phyloP scores from a whole-genome alignment of 2,113 vertebrate genomes.

The Halichoerus grypus region DNA sequence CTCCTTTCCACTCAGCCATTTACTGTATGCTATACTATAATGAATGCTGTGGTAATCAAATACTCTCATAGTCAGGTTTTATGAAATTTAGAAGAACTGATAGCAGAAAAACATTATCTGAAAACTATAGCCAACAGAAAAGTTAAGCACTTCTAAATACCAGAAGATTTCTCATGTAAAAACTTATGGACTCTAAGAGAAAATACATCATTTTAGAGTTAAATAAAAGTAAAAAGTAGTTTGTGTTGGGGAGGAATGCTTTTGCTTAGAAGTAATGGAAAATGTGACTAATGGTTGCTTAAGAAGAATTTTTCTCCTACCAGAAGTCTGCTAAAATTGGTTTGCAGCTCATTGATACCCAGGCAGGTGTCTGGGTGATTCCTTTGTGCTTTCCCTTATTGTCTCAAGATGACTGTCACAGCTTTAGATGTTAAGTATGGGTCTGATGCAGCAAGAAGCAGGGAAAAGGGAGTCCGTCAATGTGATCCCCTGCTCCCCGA shows the following conservation, averaged over 20 bases:
- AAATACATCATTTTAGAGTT: constrained; percentile 8
- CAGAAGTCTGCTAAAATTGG: neutral
- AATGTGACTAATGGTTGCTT: constrained; percentile 6
- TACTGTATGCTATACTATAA: fast-evolving
- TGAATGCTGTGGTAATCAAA: neutral
- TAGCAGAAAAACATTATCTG: neutral
- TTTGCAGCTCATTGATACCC: neutral
- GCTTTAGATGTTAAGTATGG: neutral
- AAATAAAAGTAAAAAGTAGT: neutral
- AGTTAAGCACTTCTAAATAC: neutral
- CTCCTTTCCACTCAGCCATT: neutral
- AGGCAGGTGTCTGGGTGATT: neutral
- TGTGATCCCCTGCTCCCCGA: fast-evolving
- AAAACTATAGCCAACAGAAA: neutral
- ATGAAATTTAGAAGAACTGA: constrained; percentile 9
- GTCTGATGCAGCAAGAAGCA: neutral
- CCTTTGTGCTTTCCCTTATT: neutral
- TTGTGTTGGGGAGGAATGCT: neutral
- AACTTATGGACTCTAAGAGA: constrained; percentile 27
- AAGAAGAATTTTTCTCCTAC: neutral
- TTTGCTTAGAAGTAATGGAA: neutral
- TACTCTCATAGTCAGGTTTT: neutral
- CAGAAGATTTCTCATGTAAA: neutral
- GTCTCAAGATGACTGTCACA: neutral
- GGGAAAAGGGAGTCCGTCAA: neutral